Evolutionary conservation across 2,113 vertebrate genomes (phyloP).

Genomic region (Crocuta crocuta): DNA sequence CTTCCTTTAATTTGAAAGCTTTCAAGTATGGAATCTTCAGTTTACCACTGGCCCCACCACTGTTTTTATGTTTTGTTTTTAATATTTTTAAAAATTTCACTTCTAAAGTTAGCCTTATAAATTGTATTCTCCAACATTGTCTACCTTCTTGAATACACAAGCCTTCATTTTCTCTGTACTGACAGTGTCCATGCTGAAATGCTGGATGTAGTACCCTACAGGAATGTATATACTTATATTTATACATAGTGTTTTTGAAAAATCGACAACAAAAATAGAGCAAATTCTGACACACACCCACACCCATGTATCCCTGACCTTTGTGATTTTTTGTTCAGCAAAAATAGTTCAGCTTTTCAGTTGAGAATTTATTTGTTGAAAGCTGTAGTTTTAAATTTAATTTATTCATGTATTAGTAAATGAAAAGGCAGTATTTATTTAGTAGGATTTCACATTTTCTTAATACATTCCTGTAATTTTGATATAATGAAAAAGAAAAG

Average conservation of each 20-base stretch:
- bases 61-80: neutral
- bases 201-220: neutral
- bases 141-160: neutral
- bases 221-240: neutral
- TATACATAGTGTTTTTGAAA: neutral
- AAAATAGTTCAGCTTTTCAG: neutral
- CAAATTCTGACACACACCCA: neutral
- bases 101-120: neutral
- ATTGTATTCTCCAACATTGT: neutral
- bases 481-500: neutral
- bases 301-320: neutral
- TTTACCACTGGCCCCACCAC: neutral
- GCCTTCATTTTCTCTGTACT: neutral
- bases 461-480: neutral
- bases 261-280: slow-evolving; percentile 28
- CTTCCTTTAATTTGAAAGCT: neutral
- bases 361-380: neutral
- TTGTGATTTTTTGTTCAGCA: neutral
- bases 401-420: neutral
- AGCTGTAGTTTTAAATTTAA: slow-evolving; percentile 26
- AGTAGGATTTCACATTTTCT: neutral
- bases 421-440: neutral
- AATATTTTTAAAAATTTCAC: neutral
- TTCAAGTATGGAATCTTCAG: neutral
- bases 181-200: neutral